Evolutionary conservation across 2,797 vertebrate species (phyloP).

Genomic region (Buphagus erythrorhynchus): DNA sequence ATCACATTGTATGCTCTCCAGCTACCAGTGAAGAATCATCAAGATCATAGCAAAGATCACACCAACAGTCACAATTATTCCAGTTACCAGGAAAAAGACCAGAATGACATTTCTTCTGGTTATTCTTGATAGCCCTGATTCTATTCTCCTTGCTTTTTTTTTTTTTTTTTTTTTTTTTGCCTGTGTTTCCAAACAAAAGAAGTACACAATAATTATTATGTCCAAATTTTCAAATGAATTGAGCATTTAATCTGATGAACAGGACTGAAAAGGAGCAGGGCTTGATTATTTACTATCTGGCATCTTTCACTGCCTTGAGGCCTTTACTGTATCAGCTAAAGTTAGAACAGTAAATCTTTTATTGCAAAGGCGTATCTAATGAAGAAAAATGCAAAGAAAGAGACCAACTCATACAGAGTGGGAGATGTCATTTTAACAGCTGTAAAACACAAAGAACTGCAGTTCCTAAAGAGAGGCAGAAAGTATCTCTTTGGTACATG

Average conservation of each 20-base stretch:
- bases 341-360: neutral
- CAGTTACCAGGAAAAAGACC: conserved; percentile 53
- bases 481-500: neutral
- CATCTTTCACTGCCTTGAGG: neutral
- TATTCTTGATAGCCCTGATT: neutral
- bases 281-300: neutral
- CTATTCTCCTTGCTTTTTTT: neutral
- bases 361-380: neutral
- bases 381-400: neutral
- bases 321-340: neutral
- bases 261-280: neutral
- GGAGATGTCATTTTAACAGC: neutral
- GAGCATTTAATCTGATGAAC: neutral
- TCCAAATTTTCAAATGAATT: neutral
- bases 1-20: neutral
- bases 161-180: neutral
- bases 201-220: neutral
- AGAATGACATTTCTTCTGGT: conserved; percentile 9
- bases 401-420: neutral
- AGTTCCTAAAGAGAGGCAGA: neutral
- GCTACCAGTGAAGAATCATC: conserved; percentile 65
- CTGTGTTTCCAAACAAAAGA: conserved; percentile 49
- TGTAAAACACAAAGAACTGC: neutral
- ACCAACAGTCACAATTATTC: conserved; percentile 38
- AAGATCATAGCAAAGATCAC: conserved; percentile 60